A percentile compares a stretch with the other conserved stretches of the same genome.
Conservation (phyloP, 2,888 invertebrate genomes). For the Brenthis daphne region DNA sequence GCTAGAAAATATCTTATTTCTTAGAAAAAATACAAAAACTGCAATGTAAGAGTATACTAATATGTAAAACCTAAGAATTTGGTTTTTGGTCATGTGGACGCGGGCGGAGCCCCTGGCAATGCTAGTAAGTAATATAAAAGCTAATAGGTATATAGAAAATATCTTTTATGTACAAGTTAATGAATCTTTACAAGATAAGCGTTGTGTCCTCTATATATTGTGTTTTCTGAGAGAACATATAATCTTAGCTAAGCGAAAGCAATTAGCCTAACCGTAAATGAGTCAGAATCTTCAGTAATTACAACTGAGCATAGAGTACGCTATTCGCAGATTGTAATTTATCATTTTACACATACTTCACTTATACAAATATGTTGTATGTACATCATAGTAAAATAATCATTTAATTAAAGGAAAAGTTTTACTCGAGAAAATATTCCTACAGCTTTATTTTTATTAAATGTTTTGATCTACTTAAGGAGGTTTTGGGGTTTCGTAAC, state of each 20-base stretch:
- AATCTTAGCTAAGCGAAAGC: conserved; percentile 34
- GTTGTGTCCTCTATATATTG: conserved; percentile 8
- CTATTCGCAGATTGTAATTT: conserved; percentile 28
- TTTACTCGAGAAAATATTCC: too few relatives aligned
- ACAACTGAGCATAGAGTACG: conserved; percentile 21
- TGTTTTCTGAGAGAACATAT: conserved; percentile 10
- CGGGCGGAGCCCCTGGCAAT: too few relatives aligned
- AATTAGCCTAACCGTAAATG: conserved; percentile 33
- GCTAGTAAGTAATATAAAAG: background rate
- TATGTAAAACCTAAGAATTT: too few relatives aligned
- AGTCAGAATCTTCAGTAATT: conserved; percentile 32
- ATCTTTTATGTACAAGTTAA: conserved; percentile 2
- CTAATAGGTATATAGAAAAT: background rate
- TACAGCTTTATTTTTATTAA: too few relatives aligned
- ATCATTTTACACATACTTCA: conserved; percentile 1
- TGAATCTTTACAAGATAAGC: background rate
- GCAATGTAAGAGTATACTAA: too few relatives aligned
- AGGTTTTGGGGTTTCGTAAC: too few relatives aligned
- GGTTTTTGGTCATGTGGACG: too few relatives aligned
- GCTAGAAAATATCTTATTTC: too few relatives aligned
- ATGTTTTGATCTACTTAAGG: too few relatives aligned
- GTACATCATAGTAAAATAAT: too few relatives aligned
- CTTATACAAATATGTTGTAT: background rate
- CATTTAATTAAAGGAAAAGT: too few relatives aligned
- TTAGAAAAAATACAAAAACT: too few relatives aligned